These are phyloP conservation scores for Astropecten irregularis DNA, from an alignment of 53 echinoderm and acorn worm genomes.

Conservation along the genomic window DNA sequence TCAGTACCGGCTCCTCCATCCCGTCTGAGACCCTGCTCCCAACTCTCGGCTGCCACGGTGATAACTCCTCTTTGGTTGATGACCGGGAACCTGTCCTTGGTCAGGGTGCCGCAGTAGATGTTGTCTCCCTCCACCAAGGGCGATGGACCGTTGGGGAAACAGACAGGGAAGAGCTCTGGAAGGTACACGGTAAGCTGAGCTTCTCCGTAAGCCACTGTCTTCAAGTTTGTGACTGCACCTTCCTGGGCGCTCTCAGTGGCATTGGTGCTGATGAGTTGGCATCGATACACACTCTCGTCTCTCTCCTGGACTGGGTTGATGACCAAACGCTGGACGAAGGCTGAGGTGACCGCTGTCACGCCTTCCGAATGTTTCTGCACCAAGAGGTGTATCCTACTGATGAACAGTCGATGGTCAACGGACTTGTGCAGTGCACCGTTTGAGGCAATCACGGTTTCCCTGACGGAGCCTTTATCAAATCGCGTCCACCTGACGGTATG, in stretches of 20 bases:
- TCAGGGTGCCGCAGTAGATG: slow-evolving; percentile 48
- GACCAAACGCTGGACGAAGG: slow-evolving; percentile 38
- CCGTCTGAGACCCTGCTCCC: slow-evolving; percentile 37
- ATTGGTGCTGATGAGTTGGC: slow-evolving; percentile 43
- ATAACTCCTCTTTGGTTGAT: slow-evolving; percentile 39
- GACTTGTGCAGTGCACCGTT: slow-evolving; percentile 52
- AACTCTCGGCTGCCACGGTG: slow-evolving; percentile 26
- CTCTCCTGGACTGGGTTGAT: slow-evolving; percentile 40
- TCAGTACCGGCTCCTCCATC: slow-evolving; percentile 40
- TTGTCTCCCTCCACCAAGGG: slow-evolving; percentile 41
- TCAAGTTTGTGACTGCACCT: neutral
- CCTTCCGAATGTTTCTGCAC: slow-evolving; percentile 30
- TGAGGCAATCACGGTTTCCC: slow-evolving; percentile 41
- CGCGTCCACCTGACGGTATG: slow-evolving; percentile 46
- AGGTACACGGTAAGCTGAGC: slow-evolving; percentile 44
- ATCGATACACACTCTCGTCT: slow-evolving; percentile 45
- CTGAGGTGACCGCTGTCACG: slow-evolving; percentile 34
- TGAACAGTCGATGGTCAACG: slow-evolving; percentile 44
- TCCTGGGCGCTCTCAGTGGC: slow-evolving; percentile 17
- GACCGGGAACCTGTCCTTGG: slow-evolving; percentile 44
- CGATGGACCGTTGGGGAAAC: slow-evolving; percentile 42
- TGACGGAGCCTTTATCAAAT: slow-evolving; percentile 44
- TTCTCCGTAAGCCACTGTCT: slow-evolving; percentile 43
- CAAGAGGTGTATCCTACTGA: slow-evolving; percentile 41
- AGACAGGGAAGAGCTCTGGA: slow-evolving; percentile 44